These are phyloP conservation scores for Acrocyrtus sp. DNA, from an alignment of 2,888 invertebrate species.

Conservation along the genomic window DNA sequence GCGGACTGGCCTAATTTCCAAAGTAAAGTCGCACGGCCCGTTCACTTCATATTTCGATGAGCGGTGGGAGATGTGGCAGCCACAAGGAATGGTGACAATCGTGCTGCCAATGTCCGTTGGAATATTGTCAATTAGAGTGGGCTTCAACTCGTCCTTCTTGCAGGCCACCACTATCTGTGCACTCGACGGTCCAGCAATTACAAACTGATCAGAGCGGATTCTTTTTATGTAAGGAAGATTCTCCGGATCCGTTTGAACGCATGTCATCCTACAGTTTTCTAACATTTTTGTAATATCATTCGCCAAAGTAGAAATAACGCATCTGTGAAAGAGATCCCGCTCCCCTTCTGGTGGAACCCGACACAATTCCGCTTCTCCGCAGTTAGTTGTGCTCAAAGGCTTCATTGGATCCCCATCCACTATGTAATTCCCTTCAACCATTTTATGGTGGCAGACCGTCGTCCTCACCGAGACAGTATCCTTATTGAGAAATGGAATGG, in stretches of 20 bases:
- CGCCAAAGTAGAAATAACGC: conserved; percentile 11
- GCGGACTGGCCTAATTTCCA: conserved; percentile 18
- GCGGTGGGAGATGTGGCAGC: conserved; percentile 16
- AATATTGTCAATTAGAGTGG: conserved; percentile 1
- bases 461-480: not conserved
- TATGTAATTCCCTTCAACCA: conserved; percentile 10
- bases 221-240: conserved; percentile 41
- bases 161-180: conserved; percentile 36
- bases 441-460: conserved; percentile 20
- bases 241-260: conserved; percentile 3
- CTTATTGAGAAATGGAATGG: conserved; percentile 34
- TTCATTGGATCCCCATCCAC: not conserved
- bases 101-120: conserved; percentile 18
- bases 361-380: conserved; percentile 32
- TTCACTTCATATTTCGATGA: conserved; percentile 15
- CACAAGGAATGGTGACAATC: conserved; percentile 23
- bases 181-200: conserved; percentile 33
- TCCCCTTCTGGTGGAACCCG: conserved; percentile 30
- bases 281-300: conserved; percentile 24
- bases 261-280: conserved; percentile 25
- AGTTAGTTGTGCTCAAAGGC: conserved; percentile 7
- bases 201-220: conserved; percentile 39
- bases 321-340: conserved; percentile 10
- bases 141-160: not conserved
- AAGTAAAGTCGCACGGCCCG: conserved; percentile 11